Evolutionary conservation across 2,113 vertebrate genomes (phyloP), one percentile per base, ranked within the genome.

Genomic region (Tachysurus vachellii): DNA sequence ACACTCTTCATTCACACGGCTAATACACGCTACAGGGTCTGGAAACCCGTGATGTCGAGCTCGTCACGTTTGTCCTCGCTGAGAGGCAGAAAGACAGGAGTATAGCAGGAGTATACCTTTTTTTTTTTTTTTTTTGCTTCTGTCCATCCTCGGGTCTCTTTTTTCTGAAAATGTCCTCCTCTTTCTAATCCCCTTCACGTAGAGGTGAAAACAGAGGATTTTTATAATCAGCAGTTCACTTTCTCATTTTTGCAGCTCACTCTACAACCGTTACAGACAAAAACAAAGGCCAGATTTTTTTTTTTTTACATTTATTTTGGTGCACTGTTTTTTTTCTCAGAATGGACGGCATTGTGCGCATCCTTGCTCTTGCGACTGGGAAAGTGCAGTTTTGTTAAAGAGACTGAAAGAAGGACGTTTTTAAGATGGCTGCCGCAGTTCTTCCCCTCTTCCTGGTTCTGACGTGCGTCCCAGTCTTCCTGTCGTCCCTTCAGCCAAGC

Each of bases 401-500:
- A 57, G 21, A 76, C 4, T 26, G 47, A 54, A 54, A 79, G n/a
- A 14, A 79, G 17, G 16, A 42, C 16, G 9, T 59, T 80, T 80
- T 61, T 4, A 97, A 95, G 95, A 98, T 97, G 96, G 92, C 96
- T 5, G 28, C 17, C 89, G 19, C 28, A n/a, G 92, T 96, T 92
- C 91, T 95, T 92, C 89, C 96, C 90, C 93, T 97, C 91, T 90
- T 97, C 87, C 86, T 95, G 91, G 91, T 96, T 85, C 88, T 96
- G 87, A 87, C 96, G 80, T 66, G 93, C 91, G 50, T 92, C 95
- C 94, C 92, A 93, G 95, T 93, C 92, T 21, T 70, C 50, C 16
- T 96, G 95, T 94, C 93, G 85, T 94, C 95, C 64, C 96, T 96
- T 86, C 97, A 97, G 91, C 93, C 97, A 70, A 99, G 89, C 76